phyloP scores from a whole-genome alignment of 2,113 vertebrate genomes.

The Saccopteryx bilineata region DNA sequence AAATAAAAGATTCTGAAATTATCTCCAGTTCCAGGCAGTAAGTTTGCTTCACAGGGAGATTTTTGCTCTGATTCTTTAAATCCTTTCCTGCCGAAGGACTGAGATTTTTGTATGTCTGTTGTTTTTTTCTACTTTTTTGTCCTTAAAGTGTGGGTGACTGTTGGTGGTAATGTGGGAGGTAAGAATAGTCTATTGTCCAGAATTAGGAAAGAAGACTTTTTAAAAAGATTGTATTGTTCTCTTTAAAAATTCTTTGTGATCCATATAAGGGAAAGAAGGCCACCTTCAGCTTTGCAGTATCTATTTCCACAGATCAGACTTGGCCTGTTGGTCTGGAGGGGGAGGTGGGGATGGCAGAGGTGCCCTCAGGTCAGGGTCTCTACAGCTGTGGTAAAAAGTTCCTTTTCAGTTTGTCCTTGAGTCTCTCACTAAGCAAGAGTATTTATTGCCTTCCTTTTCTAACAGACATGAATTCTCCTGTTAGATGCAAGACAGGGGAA shows the following conservation, averaged over 20 bases:
- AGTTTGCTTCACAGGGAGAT: conserved; percentile 66
- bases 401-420: background rate
- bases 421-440: background rate
- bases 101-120: conserved; percentile 61
- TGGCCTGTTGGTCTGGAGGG: background rate
- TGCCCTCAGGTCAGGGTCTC: background rate
- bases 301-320: background rate
- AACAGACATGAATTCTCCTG: background rate
- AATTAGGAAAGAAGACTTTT: conserved; percentile 49
- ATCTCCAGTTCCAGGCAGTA: conserved; percentile 31
- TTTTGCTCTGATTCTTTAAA: conserved; percentile 71
- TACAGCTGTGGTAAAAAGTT: background rate
- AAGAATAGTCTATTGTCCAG: conserved; percentile 48
- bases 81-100: conserved; percentile 74
- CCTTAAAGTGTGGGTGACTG: conserved; percentile 46
- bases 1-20: conserved; percentile 59
- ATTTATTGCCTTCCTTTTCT: background rate
- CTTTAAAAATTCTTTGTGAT: conserved; percentile 56
- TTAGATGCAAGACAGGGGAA: background rate
- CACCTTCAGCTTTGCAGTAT: background rate
- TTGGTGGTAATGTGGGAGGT: background rate
- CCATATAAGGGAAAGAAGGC: background rate
- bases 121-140: conserved; percentile 60
- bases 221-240: background rate
- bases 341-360: background rate